These are phyloP conservation scores for Poecilia latipinna DNA, from an alignment of 2,113 vertebrate genomes.

Conservation along the genomic window DNA sequence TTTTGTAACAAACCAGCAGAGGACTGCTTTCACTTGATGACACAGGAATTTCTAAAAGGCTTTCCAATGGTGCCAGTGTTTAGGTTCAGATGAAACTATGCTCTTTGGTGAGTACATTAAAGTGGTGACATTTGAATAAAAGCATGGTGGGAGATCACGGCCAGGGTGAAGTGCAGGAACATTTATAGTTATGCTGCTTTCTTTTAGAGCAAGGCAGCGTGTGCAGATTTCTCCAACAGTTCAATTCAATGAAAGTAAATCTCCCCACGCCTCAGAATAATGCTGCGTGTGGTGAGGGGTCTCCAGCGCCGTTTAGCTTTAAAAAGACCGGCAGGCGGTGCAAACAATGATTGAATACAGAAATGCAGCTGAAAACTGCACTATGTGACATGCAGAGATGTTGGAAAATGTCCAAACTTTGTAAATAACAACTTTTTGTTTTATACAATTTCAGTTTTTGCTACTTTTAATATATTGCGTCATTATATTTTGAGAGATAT, in stretches of 20 bases:
- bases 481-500: no score
- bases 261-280: conserved; percentile 30
- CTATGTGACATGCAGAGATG: not conserved
- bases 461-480: no score
- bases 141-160: conserved; percentile 57
- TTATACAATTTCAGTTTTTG: no score
- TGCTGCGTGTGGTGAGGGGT: conserved; percentile 26
- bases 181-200: conserved; percentile 50
- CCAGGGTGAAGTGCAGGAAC: conserved; percentile 36
- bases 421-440: not conserved
- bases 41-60: conserved; percentile 25
- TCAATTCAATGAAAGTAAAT: conserved; percentile 60
- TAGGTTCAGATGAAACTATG: conserved; percentile 12
- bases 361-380: conserved; percentile 18
- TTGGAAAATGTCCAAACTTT: not conserved
- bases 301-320: not conserved
- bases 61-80: conserved; percentile 40
- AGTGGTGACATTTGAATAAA: conserved; percentile 69
- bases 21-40: conserved; percentile 20
- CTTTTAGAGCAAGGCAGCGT: conserved; percentile 33
- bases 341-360: conserved; percentile 3
- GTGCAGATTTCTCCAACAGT: conserved; percentile 47
- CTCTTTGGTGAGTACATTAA: conserved; percentile 65
- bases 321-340: not conserved
- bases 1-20: conserved; percentile 40